phyloP scores from a whole-genome alignment of 2,888 invertebrate species.

The Myopa testacea region DNA sequence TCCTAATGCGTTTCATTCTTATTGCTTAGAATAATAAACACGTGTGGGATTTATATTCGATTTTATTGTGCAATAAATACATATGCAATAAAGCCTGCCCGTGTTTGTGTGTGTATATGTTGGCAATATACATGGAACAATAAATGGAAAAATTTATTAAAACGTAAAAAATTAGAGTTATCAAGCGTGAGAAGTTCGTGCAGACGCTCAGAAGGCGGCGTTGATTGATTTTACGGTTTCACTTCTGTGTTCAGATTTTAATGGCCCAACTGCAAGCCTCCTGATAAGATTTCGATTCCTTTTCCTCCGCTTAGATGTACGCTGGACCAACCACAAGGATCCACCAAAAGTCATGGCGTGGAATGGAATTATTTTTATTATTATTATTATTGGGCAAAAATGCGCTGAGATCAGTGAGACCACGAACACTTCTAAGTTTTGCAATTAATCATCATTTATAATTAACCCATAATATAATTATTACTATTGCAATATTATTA shows the following conservation, averaged over 20 bases:
- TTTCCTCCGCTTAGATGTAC: no score
- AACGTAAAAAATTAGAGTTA: not conserved
- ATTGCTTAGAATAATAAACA: conserved; percentile 27
- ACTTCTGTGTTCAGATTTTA: not conserved
- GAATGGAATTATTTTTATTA: no score
- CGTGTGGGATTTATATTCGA: conserved; percentile 33
- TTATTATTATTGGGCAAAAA: no score
- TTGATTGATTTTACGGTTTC: not conserved
- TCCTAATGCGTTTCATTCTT: conserved; percentile 10
- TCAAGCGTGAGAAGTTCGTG: not conserved
- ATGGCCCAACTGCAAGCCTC: not conserved
- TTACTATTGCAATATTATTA: no score
- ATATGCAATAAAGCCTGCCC: not conserved
- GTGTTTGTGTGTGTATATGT: no score
- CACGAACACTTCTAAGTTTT: no score
- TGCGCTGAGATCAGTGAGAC: no score
- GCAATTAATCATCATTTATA: no score
- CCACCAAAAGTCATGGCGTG: no score
- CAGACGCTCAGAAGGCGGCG: not conserved
- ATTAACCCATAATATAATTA: no score
- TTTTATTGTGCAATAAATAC: conserved; percentile 35
- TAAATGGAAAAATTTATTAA: not conserved
- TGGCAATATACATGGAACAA: no score
- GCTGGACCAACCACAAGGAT: no score
- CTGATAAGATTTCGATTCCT: not conserved